Evolutionary conservation across 2,797 vertebrate genomes (phyloP).

Genomic region (Masticophis lateralis): DNA sequence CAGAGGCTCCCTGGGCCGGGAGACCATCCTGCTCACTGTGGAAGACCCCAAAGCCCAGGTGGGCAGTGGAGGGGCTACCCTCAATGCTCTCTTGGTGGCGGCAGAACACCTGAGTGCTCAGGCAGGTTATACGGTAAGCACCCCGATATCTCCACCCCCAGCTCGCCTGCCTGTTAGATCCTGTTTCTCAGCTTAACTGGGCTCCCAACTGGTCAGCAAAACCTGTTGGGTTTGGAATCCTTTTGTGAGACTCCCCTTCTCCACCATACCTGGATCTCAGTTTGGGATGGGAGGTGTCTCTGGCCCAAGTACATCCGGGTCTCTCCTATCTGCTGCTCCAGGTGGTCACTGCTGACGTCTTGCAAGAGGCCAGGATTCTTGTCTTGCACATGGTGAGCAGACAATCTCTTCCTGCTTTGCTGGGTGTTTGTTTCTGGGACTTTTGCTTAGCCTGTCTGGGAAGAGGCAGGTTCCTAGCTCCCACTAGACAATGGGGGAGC

Average conservation of each 20-base stretch:
- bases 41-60: slow-evolving; percentile 80
- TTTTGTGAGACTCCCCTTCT: neutral
- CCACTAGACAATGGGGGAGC: neutral
- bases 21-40: slow-evolving; percentile 79
- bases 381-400: slow-evolving; percentile 87
- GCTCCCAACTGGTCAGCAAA: neutral
- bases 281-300: neutral
- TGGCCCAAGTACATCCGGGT: neutral
- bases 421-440: neutral
- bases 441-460: neutral
- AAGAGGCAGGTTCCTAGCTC: neutral
- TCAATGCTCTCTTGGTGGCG: slow-evolving; percentile 90
- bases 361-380: slow-evolving; percentile 82
- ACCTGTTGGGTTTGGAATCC: neutral
- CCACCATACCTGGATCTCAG: neutral
- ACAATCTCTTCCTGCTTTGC: neutral
- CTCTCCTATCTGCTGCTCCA: slow-evolving; percentile 46
- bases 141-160: neutral
- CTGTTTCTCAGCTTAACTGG: neutral
- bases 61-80: slow-evolving; percentile 91
- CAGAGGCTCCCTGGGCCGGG: slow-evolving; percentile 70
- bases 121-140: slow-evolving; percentile 82
- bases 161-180: neutral
- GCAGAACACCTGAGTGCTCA: slow-evolving; percentile 89
- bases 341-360: slow-evolving; percentile 89